Conservation (phyloP, 2,888 invertebrate species). For the Loripinus fragilis region DNA sequence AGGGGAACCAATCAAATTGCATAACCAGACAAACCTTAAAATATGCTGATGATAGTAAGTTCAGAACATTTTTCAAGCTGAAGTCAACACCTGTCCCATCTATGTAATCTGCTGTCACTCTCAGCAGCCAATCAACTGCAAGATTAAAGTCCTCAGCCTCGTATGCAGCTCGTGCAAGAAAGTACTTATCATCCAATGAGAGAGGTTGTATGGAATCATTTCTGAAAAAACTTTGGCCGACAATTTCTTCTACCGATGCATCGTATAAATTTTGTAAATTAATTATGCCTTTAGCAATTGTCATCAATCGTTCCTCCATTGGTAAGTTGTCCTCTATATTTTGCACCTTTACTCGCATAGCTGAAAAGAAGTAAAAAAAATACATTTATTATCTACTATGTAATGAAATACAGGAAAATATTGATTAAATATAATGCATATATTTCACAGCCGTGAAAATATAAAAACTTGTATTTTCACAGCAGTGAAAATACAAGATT, state of each 20-base stretch:
- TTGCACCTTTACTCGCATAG: constrained; percentile 50
- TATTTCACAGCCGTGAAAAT: too few species aligned
- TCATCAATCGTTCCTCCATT: constrained; percentile 37
- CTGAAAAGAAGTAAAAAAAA: too few species aligned
- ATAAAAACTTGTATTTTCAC: too few species aligned
- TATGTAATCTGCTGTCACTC: constrained; percentile 29
- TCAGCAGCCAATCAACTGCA: constrained; percentile 55
- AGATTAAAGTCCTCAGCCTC: constrained; percentile 40
- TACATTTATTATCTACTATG: too few species aligned
- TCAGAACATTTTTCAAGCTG: constrained; percentile 40
- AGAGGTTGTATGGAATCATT: constrained; percentile 45
- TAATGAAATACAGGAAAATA: too few species aligned
- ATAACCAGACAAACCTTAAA: too few species aligned
- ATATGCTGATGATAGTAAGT: constrained; percentile 59
- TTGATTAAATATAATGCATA: too few species aligned
- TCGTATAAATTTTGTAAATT: constrained; percentile 53
- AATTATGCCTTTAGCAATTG: constrained; percentile 48
- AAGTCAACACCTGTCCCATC: constrained; percentile 20
- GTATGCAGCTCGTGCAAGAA: constrained; percentile 58
- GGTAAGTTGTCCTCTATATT: constrained; percentile 68
- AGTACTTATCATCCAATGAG: constrained; percentile 60
- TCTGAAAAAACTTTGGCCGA: constrained; percentile 47
- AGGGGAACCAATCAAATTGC: too few species aligned
- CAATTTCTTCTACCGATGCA: constrained; percentile 46
- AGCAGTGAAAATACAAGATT: too few species aligned